Base-by-base conservation (phyloP, 2,888 invertebrate species). In the Papilio demoleus region DNA sequence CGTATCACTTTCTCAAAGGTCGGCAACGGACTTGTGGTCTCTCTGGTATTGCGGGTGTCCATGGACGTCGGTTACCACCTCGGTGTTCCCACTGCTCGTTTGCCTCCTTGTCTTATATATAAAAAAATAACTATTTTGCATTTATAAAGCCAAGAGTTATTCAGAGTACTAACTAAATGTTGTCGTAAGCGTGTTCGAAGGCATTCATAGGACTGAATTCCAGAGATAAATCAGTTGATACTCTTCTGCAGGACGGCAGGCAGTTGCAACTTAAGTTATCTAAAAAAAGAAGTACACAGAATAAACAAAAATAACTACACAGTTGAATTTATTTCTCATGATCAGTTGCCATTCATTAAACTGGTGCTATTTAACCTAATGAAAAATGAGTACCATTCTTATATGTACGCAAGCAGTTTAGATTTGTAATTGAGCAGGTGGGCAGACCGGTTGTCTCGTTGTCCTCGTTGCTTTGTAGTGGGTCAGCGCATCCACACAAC, bases 161-260 rank as follows among this genome's bases (percentile, higher is more conserved):
- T n/a, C n/a, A n/a, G 5, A 31, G 42, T 66, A 84, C 89, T 87
- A 78, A 91, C 91, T 84, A 90, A 27, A 91, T 73, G 1, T 85
- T 82, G 71, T 91, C 87, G n/a, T 81, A 70, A 0, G 77, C 72
- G 38, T 81, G 68, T 0, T 81, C 42, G 1, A 81, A 63, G 19
- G 74, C 74, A 1, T 75, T 77, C 74, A 90, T 77, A 5, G 70
- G 75, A 50, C 71, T 81, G 0, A 77, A 73, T 65, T 87, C 86
- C 11, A 89, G 56, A 0, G 76, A 73, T 62, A 82, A 67, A 2
- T 72, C 73, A 0, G 84, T 78, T 8, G 77, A 79, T 0, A 88
- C 74, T 71, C 83, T 85, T 63, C 78, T 82, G 70, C 91, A 91
- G 0, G 84, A 71, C 0, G 86, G 86, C 63, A 84, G 70, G 65